Percentiles rank a stretch among this genome's conserved stretches.
These are phyloP conservation scores for Brachionus asplanchnoidis DNA, from an alignment of 1,140 invertebrate species.

Conservation along the genomic window DNA sequence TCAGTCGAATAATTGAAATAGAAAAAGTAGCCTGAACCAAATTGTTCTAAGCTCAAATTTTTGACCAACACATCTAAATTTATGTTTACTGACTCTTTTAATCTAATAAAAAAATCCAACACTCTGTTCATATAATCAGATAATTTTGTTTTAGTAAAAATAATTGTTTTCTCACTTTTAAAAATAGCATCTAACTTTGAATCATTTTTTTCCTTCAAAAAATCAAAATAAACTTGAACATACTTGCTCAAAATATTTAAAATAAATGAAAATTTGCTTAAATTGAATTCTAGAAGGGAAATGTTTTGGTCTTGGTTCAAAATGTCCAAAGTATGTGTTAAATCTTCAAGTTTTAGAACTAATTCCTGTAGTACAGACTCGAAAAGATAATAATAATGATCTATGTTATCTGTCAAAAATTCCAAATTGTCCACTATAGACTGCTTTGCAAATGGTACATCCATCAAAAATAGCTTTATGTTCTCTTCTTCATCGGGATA, in stretches of 20 bases:
- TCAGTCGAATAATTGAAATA: conserved; percentile 10
- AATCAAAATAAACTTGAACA: conserved; percentile 17
- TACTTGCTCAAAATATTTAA: conserved; percentile 11
- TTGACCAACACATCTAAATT: not conserved
- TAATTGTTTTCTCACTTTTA: not conserved
- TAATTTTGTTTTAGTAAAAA: not conserved
- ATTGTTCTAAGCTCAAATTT: not conserved
- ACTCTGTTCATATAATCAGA: not conserved
- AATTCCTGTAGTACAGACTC: not conserved
- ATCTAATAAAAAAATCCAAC: not conserved
- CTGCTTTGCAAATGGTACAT: conserved; percentile 21
- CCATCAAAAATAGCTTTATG: conserved; percentile 16
- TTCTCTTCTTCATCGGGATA: not conserved
- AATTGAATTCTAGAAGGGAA: not conserved
- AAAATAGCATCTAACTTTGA: not conserved
- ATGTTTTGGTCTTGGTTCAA: conserved; percentile 2
- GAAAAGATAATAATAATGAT: conserved; percentile 14
- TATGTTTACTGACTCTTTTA: not conserved
- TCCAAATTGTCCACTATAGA: conserved; percentile 26
- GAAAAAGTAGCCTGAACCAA: not conserved
- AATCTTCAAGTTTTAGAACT: not conserved
- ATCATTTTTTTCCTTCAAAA: not conserved
- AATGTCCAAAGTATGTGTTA: not conserved
- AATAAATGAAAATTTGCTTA: not conserved
- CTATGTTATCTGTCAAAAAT: not conserved